Percentiles rank a stretch among this genome's conserved stretches.
Conservation (phyloP, 2,113 vertebrate species). For the Passer domesticus region DNA sequence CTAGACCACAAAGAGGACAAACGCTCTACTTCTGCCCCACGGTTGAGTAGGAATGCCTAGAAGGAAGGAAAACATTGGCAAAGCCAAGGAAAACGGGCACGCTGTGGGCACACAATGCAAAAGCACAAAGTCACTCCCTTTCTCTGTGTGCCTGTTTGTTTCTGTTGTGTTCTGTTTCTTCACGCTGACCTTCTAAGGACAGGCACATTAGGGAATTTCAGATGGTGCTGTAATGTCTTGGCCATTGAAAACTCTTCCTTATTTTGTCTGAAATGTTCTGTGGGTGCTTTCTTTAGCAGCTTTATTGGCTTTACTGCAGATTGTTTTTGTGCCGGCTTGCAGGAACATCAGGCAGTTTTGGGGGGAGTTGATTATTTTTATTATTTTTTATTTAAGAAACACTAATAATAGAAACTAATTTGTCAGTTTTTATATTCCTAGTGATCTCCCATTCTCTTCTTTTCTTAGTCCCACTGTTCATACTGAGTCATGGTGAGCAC, state of each 20-base stretch:
- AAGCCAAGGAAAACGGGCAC: neutral
- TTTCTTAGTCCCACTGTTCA: neutral
- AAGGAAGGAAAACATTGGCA: conserved; percentile 5
- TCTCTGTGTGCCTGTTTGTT: neutral
- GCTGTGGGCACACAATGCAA: neutral
- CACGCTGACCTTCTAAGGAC: conserved; percentile 8
- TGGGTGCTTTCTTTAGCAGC: conserved; percentile 45
- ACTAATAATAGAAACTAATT: neutral
- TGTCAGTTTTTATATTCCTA: neutral
- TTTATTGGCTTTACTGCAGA: conserved; percentile 1
- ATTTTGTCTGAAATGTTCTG: conserved; percentile 57
- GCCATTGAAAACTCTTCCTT: conserved; percentile 50
- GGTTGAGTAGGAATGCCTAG: neutral
- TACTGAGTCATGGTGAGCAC: neutral
- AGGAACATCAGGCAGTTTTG: conserved; percentile 16
- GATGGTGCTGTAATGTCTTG: conserved; percentile 63
- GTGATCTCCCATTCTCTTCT: neutral
- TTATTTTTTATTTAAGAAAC: neutral
- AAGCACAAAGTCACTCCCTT: neutral
- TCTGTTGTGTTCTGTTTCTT: neutral
- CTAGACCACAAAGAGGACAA: fast-evolving
- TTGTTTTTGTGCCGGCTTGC: neutral
- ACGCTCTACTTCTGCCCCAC: neutral
- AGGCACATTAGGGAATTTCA: conserved; percentile 31
- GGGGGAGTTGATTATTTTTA: neutral